These are phyloP conservation scores for Bellardia bayeri DNA, from an alignment of 2,888 invertebrate species.

Conservation along the genomic window DNA sequence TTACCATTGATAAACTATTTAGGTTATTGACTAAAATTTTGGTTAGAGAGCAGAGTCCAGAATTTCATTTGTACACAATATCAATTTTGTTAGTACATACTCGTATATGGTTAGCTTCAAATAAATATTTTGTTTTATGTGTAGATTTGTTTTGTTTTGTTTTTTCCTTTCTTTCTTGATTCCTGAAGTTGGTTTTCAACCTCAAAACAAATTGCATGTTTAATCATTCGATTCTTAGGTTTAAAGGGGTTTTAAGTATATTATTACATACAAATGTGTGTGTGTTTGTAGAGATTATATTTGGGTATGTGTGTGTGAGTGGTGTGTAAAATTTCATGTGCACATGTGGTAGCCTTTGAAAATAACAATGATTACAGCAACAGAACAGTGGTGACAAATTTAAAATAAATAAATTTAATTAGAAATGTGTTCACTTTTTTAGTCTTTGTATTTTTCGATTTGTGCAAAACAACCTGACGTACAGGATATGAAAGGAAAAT, in stretches of 20 bases:
- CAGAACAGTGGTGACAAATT: neutral
- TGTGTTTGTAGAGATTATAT: neutral
- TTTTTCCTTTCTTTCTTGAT: neutral
- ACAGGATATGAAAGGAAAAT: too few relatives aligned
- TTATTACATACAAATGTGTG: neutral
- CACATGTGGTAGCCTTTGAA: neutral
- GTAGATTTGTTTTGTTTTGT: neutral
- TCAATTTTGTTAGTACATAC: constrained; percentile 3
- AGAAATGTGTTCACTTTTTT: too few relatives aligned
- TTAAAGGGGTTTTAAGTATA: constrained; percentile 35
- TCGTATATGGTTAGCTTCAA: neutral
- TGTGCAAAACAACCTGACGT: too few relatives aligned
- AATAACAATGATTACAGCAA: neutral
- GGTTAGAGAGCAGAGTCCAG: neutral
- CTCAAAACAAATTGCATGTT: constrained; percentile 72
- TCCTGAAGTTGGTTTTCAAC: constrained; percentile 36
- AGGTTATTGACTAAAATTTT: constrained; percentile 45
- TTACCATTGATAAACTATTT: constrained; percentile 50
- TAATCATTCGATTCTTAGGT: constrained; percentile 72
- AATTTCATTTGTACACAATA: constrained; percentile 33
- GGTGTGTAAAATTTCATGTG: too few relatives aligned
- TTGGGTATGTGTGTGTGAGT: too few relatives aligned
- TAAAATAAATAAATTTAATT: neutral
- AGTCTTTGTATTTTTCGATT: too few relatives aligned
- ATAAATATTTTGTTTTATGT: constrained; percentile 25